These are phyloP conservation scores for Palythoa grandis DNA, from an alignment of 92 coral and sea anemone genomes.

Conservation along the genomic window DNA sequence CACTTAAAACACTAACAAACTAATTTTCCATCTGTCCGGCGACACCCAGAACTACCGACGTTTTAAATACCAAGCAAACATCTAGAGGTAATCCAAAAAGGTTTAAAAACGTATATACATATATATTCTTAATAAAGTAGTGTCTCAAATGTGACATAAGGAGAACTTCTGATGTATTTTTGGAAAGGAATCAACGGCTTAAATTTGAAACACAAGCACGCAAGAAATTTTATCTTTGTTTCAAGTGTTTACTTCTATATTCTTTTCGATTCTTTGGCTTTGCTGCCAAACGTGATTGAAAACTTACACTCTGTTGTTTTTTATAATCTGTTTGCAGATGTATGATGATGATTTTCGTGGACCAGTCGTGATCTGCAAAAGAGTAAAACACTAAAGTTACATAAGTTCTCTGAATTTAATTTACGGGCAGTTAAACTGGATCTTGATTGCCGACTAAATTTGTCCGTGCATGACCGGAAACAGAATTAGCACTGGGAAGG, in stretches of 20 bases:
- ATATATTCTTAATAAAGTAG: background rate
- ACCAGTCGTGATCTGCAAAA: background rate
- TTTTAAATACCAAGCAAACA: background rate
- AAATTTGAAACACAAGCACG: background rate
- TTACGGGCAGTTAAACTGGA: too few relatives aligned
- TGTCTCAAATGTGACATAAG: background rate
- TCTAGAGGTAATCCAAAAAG: too few relatives aligned
- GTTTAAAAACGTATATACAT: background rate
- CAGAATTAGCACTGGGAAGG: constrained; percentile 44
- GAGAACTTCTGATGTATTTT: background rate
- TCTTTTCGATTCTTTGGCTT: background rate
- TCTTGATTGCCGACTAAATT: too few relatives aligned
- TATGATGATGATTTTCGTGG: background rate
- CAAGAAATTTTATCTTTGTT: background rate
- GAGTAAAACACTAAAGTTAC: background rate
- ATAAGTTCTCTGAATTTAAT: background rate
- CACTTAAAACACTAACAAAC: background rate
- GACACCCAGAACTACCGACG: background rate
- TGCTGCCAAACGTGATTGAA: background rate
- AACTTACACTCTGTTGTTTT: background rate
- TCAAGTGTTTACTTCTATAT: background rate
- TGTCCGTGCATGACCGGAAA: constrained; percentile 41
- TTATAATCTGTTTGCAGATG: background rate
- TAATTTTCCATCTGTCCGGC: background rate
- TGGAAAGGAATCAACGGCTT: background rate